phyloP scores from a whole-genome alignment of 2,113 vertebrate species.

The Otis tarda region DNA sequence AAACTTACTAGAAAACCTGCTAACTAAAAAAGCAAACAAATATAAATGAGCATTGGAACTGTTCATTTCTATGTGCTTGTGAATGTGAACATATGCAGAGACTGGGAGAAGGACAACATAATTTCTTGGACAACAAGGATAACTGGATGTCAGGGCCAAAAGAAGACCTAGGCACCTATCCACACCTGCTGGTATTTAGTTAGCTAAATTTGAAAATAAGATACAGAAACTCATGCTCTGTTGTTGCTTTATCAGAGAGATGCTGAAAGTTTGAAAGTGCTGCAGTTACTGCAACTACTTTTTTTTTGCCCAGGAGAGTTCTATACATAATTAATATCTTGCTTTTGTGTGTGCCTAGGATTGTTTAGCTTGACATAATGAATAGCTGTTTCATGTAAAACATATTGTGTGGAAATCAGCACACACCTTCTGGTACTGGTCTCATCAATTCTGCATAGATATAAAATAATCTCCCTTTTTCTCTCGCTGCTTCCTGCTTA shows the following conservation, averaged over 20 bases:
- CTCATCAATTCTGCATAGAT: neutral
- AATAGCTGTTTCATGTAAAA: neutral
- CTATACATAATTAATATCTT: neutral
- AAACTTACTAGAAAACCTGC: neutral
- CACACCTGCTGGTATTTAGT: neutral
- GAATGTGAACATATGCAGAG: neutral
- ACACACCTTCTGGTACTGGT: neutral
- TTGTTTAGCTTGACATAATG: neutral
- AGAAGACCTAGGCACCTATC: neutral
- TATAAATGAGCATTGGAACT: neutral
- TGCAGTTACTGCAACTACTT: neutral
- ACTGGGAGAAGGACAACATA: neutral
- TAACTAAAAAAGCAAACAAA: neutral
- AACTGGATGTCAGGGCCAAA: neutral
- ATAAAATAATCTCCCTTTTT: neutral
- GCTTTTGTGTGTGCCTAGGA: neutral
- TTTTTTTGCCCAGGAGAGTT: neutral
- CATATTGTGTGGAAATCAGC: neutral
- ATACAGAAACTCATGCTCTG: neutral
- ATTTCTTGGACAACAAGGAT: neutral
- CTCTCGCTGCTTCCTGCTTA: neutral
- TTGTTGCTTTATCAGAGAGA: neutral
- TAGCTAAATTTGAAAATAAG: neutral
- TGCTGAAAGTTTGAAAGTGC: neutral
- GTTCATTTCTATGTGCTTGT: neutral